phyloP scores from a whole-genome alignment of 1,140 invertebrate species.

The Pseudomyrmex sp. region DNA sequence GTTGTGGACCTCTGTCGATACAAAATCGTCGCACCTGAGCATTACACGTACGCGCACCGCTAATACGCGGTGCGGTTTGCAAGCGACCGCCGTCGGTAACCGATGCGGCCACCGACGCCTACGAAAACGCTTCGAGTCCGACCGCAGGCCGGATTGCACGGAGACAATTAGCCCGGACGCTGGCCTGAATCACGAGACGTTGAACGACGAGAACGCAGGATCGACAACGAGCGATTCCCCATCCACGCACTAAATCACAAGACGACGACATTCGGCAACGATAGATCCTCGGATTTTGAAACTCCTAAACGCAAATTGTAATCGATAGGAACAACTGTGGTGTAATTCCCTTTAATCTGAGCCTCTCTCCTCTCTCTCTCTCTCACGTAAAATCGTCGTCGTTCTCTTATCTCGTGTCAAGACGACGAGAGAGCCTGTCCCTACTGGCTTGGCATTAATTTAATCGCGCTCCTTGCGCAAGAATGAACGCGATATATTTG shows the following conservation, averaged over 20 bases:
- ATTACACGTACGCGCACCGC: slow-evolving; percentile 42
- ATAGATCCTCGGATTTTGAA: slow-evolving; percentile 7
- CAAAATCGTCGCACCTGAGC: slow-evolving; percentile 48
- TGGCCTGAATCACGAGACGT: slow-evolving; percentile 38
- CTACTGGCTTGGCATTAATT: slow-evolving; percentile 44
- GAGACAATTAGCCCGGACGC: slow-evolving; percentile 39
- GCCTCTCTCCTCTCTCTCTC: background rate
- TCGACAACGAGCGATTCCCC: slow-evolving; percentile 29
- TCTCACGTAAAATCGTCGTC: slow-evolving; percentile 6
- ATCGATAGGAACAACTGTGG: slow-evolving; percentile 44
- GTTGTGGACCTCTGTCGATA: background rate
- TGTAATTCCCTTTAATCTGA: slow-evolving; percentile 37
- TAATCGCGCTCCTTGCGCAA: slow-evolving; percentile 31
- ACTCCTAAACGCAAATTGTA: slow-evolving; percentile 37
- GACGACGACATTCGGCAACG: background rate
- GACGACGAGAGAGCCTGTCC: background rate
- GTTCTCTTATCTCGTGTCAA: slow-evolving; percentile 40
- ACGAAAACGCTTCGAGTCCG: slow-evolving; percentile 54
- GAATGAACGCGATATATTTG: slow-evolving; percentile 29
- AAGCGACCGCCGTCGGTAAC: slow-evolving; percentile 39
- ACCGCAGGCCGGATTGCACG: slow-evolving; percentile 51
- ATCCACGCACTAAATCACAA: slow-evolving; percentile 22
- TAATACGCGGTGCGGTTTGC: slow-evolving; percentile 34
- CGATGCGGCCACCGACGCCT: slow-evolving; percentile 52
- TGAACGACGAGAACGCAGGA: background rate